A percentile compares a stretch with the other conserved stretches of the same genome.
phyloP scores from a whole-genome alignment of 1,140 invertebrate species.

The Eubasilissa regina region DNA sequence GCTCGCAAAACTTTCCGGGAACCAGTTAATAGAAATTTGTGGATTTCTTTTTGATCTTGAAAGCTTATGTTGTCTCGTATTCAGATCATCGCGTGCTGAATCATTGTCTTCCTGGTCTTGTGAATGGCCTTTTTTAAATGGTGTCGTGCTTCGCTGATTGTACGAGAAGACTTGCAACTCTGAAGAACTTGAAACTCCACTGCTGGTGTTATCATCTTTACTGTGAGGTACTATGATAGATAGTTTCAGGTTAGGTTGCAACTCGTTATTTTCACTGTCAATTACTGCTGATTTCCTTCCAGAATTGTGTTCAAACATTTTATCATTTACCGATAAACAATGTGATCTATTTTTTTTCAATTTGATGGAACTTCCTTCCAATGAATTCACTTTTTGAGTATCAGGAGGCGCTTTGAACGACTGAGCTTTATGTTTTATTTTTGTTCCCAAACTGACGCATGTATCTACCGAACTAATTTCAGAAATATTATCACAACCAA shows the following conservation, averaged over 20 bases:
- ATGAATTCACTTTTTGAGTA: slow-evolving; percentile 9
- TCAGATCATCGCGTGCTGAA: slow-evolving; percentile 18
- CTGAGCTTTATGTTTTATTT: slow-evolving; percentile 71
- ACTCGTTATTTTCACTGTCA: background rate
- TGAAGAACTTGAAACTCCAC: slow-evolving; percentile 59
- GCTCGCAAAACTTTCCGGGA: slow-evolving; percentile 39
- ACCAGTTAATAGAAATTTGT: slow-evolving; percentile 50
- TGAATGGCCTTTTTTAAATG: background rate
- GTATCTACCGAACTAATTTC: slow-evolving; percentile 71
- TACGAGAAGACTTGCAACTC: slow-evolving; percentile 42
- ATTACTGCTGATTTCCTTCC: background rate
- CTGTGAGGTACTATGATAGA: slow-evolving; percentile 48
- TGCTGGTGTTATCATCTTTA: slow-evolving; percentile 59
- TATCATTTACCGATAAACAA: background rate
- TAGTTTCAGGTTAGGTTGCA: slow-evolving; percentile 42
- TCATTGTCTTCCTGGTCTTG: slow-evolving; percentile 4
- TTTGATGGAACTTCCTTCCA: slow-evolving; percentile 46
- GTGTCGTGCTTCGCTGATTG: slow-evolving; percentile 37
- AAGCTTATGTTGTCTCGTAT: slow-evolving; percentile 27
- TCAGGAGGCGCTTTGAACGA: slow-evolving; percentile 33
- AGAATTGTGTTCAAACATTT: slow-evolving; percentile 9
- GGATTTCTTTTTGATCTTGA: slow-evolving; percentile 40
- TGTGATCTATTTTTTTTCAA: slow-evolving; percentile 49
- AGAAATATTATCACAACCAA: slow-evolving; percentile 67
- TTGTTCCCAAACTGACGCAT: slow-evolving; percentile 70